Evolutionary conservation across 30 jellyfish, hydroid and myxozoan species (phyloP).

Genomic region (Sanderia malayensis): DNA sequence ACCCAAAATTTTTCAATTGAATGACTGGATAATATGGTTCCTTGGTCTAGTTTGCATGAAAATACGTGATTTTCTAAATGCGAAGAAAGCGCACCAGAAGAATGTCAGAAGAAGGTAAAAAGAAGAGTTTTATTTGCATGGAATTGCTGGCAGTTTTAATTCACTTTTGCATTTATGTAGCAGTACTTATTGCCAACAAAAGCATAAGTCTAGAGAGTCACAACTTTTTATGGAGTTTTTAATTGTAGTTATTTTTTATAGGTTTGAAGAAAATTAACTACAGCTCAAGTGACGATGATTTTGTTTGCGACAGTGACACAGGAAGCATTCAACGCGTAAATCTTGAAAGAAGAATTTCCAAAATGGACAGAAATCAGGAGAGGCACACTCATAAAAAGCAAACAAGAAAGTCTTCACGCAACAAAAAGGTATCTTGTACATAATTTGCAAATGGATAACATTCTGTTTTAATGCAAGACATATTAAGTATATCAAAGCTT

Average conservation of each 20-base stretch:
- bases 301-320: slow-evolving; percentile 12
- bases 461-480: not conserved
- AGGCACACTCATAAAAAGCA: not conserved
- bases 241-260: not conserved
- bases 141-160: not conserved
- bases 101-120: not conserved
- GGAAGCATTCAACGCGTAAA: slow-evolving; percentile 9
- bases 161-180: not conserved
- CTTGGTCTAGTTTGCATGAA: too few species aligned
- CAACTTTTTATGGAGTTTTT: not conserved
- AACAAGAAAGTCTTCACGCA: slow-evolving; percentile 7
- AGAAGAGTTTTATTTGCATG: not conserved
- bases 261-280: slow-evolving; percentile 25
- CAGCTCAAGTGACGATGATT: slow-evolving; percentile 62
- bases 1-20: too few species aligned
- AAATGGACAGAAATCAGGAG: slow-evolving; percentile 27
- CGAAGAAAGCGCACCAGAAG: not conserved
- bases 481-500: too few species aligned
- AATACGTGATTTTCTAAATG: too few species aligned
- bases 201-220: not conserved
- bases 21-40: too few species aligned
- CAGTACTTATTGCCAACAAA: not conserved
- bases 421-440: slow-evolving; percentile 9
- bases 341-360: slow-evolving; percentile 37
- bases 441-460: not conserved